Conservation (phyloP, 1,140 invertebrate species). For the Goniozus legneri region DNA sequence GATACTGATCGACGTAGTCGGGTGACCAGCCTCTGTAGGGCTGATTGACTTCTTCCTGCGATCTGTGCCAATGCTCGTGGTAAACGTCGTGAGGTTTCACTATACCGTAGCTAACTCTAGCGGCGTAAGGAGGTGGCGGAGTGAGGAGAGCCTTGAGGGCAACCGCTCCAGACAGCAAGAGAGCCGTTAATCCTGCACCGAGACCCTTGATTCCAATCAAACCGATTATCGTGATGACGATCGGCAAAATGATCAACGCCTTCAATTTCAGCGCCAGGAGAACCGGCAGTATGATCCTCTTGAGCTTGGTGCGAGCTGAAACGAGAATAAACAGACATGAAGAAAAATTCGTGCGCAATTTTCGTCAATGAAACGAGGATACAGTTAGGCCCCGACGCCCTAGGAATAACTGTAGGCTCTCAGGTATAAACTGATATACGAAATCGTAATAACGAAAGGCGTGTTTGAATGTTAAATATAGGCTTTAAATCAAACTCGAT, state of each 20-base stretch:
- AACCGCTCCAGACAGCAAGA: slow-evolving; percentile 58
- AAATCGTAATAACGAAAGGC: too few species aligned
- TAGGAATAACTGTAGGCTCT: too few species aligned
- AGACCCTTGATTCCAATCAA: slow-evolving; percentile 65
- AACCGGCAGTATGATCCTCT: slow-evolving; percentile 61
- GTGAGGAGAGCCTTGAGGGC: slow-evolving; percentile 54
- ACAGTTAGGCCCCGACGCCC: too few species aligned
- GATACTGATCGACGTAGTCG: slow-evolving; percentile 42
- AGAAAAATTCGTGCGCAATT: neutral
- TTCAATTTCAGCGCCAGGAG: slow-evolving; percentile 63
- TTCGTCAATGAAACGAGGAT: neutral
- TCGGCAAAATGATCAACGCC: slow-evolving; percentile 60
- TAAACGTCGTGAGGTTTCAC: slow-evolving; percentile 49
- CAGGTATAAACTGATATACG: too few species aligned
- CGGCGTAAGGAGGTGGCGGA: slow-evolving; percentile 34
- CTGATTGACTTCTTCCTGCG: slow-evolving; percentile 44
- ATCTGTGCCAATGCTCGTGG: slow-evolving; percentile 55
- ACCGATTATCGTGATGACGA: slow-evolving; percentile 60
- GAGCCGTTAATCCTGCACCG: slow-evolving; percentile 60
- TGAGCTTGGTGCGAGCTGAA: slow-evolving; percentile 61
- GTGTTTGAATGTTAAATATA: too few species aligned
- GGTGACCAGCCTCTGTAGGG: slow-evolving; percentile 46
- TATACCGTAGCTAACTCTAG: slow-evolving; percentile 53
- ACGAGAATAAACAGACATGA: slow-evolving; percentile 25
- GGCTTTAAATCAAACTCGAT: too few species aligned